These are phyloP conservation scores for Uloborus diversus DNA, from an alignment of 1,140 invertebrate species.

Conservation along the genomic window DNA sequence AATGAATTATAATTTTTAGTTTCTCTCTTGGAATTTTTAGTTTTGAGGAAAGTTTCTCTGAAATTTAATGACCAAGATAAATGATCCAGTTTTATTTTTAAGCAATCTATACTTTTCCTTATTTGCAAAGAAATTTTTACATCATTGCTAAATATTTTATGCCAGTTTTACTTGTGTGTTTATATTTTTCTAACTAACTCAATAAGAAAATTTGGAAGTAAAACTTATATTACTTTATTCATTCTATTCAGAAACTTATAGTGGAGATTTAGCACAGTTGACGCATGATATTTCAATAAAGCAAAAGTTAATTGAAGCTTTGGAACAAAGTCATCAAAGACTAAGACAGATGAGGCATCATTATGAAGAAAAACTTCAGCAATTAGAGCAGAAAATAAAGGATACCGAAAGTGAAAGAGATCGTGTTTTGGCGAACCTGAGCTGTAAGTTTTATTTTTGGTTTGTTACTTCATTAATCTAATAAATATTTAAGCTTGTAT, in stretches of 20 bases:
- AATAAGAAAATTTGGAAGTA: no score
- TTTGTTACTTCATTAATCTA: not conserved
- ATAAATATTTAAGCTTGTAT: no score
- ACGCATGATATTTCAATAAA: conserved; percentile 59
- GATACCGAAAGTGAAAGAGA: conserved; percentile 93
- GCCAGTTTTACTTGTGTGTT: no score
- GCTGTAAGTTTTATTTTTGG: conserved; percentile 59
- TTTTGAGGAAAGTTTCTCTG: no score
- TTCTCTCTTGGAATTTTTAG: no score
- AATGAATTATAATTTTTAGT: no score
- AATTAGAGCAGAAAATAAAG: conserved; percentile 85
- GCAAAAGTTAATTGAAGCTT: conserved; percentile 90
- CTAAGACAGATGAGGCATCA: conserved; percentile 85
- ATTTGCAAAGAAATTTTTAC: no score
- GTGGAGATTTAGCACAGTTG: conserved; percentile 55
- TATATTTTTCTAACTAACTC: no score
- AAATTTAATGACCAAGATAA: no score
- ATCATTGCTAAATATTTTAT: no score
- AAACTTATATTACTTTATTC: not conserved
- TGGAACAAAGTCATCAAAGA: conserved; percentile 86
- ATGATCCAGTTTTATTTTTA: no score
- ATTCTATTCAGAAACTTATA: conserved; percentile 41
- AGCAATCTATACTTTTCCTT: no score
- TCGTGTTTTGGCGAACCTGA: conserved; percentile 78
- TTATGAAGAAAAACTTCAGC: conserved; percentile 93